Conservation (phyloP, 2,888 invertebrate genomes). For the Drosophila melanosoma region DNA sequence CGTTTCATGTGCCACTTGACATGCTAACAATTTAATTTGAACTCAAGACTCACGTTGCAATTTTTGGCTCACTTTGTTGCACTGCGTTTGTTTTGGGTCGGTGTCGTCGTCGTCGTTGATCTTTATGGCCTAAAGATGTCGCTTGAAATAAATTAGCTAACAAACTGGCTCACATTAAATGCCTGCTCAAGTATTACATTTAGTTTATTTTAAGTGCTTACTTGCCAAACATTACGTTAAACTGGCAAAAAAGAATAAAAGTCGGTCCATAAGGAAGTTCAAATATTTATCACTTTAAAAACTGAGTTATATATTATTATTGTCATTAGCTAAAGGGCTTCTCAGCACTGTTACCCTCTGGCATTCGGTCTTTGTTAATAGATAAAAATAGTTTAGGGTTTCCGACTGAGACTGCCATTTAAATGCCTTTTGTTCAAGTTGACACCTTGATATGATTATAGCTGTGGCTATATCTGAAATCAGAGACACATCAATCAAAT, state of each 20-base stretch:
- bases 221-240: constrained; percentile 2
- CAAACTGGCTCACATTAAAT: constrained; percentile 7
- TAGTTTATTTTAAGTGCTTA: not conserved
- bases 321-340: constrained; percentile 33
- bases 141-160: constrained; percentile 43
- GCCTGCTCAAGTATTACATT: not conserved
- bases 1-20: constrained; percentile 79
- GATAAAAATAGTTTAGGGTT: constrained; percentile 30
- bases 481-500: constrained; percentile 62
- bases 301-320: constrained; percentile 34
- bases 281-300: constrained; percentile 14
- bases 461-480: constrained; percentile 14
- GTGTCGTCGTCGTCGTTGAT: constrained; percentile 25
- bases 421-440: constrained; percentile 27
- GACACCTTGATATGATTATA: constrained; percentile 45
- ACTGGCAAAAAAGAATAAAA: not conserved
- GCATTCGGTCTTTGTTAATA: constrained; percentile 26
- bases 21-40: constrained; percentile 82
- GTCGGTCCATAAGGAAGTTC: constrained; percentile 36
- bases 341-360: constrained; percentile 34
- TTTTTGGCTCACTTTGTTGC: constrained; percentile 47
- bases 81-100: constrained; percentile 40
- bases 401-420: constrained; percentile 27
- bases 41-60: constrained; percentile 62
- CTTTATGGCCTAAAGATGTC: constrained; percentile 12